Base-by-base conservation (phyloP, 1,140 invertebrate species). In the Drosophila takahashii region DNA sequence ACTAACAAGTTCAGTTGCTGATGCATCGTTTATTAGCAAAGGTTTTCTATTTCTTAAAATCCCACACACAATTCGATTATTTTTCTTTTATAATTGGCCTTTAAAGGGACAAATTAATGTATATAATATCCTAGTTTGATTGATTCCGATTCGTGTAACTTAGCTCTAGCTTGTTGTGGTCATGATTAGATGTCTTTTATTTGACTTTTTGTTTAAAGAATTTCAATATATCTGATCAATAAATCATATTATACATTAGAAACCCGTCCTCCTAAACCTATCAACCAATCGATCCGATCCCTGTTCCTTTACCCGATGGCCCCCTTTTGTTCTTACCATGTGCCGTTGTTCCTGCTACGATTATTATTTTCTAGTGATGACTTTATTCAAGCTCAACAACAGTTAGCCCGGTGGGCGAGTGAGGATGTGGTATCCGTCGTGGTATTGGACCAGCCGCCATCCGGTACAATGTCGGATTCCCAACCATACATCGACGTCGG, bases 381-480 rank as follows among this genome's bases (percentile, higher is more conserved):
- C 95, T 97, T 96, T 96, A 96, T 96, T 96, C 96, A 97, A 96
- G 96, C 96, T 96, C 96, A 96, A 95, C 96, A 95, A 95, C 96
- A 96, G 95, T 95, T 96, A 96, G 96, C 96, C 95, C 96, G 96
- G 94, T 97, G 96, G 95, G 96, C 96, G 93, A 97, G 96, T 95
- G 96, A 97, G 93, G 96, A 97, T 93, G 94, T 95, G 92, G 94
- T 96, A 92, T 94, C 95, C 86, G 94, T 95, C 86, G 94, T 93
- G 90, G 92, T 92, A 78, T 89, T 91, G 87, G 92, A 92, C 69
- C 90, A 92, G 79, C 91, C 84, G 79, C 86, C 75, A 81, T 73
- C 81, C 81, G 91, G 81, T 77, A 90, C 76, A 91, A 91, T 90
- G 76, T 81, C 90, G 78, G 87, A 90, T 90, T 89, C 86, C 91